Evolutionary conservation across 2,888 invertebrate species (phyloP), one percentile per base, ranked within the genome.

Genomic region (Carabus problematicus): DNA sequence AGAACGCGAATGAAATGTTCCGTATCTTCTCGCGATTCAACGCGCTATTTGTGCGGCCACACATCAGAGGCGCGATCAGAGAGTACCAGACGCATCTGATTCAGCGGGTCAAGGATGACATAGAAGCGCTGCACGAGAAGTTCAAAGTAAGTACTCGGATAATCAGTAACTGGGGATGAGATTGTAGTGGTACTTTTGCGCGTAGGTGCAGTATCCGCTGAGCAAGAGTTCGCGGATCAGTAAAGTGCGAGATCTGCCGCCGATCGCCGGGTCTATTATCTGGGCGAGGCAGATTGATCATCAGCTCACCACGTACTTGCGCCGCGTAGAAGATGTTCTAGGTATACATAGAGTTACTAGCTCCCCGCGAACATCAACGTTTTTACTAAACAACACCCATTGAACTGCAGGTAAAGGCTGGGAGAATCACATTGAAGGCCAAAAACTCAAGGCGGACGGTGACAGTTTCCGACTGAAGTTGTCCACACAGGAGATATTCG

Each of bases 1-100:
- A 97, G 84, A 98, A 98, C 84, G 99, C 99, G 16, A 98, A 98
- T 80, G 99, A 99, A 82, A 99, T 99, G 99, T 99, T 99, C 85
- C 88, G 97, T 68, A 99, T 99, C 77, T 95, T 95, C 84, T 97
- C 97, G 0, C 91, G 98, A 14, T 99, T 98, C 85, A 99, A 99
- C 83, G 98, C 98, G 0, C 85, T 99, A 61, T 99, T 99, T 84
- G 97, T 99, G 8, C 90, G 99, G 8, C 98, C 98, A 1, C 98
- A 99, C 82, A 99, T 99, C 79, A 90, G 98, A 64, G 98, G 99
- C 55, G 99, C 99, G 19, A 99, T 99, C 74, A 87, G 98, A 54
- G 99, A 99, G 83, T 99, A 99, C 82, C 99, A 99, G 84, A 98
- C 98, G 0, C 98, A 99, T 81, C 87, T 99, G 66, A 99, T 99